phyloP scores from a whole-genome alignment of 2,797 vertebrate genomes.

The Natrix natrix region DNA sequence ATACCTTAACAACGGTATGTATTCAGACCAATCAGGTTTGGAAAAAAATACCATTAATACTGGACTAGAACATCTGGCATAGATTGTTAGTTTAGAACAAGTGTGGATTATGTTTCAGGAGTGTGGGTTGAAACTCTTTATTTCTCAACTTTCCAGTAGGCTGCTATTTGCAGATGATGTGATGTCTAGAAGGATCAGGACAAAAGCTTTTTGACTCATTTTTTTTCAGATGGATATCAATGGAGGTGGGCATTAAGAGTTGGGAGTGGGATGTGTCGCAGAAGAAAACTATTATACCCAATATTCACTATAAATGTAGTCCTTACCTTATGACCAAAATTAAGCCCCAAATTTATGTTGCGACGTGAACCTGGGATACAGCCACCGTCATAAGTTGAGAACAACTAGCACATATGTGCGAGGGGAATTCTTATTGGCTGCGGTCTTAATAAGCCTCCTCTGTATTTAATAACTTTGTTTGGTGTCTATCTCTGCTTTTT shows the following conservation, averaged over 20 bases:
- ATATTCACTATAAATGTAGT: not conserved
- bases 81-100: not conserved
- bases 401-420: too few relatives aligned
- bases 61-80: not conserved
- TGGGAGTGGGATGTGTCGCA: not conserved
- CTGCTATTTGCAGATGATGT: not conserved
- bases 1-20: not conserved
- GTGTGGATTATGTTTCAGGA: not conserved
- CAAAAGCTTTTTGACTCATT: not conserved
- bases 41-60: not conserved
- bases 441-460: not conserved
- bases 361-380: not conserved
- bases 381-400: not conserved
- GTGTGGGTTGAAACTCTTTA: not conserved
- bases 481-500: not conserved
- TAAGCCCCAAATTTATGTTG: not conserved
- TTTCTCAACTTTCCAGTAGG: not conserved
- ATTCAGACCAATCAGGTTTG: not conserved
- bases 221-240: not conserved
- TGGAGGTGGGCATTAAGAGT: not conserved
- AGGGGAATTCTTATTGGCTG: not conserved
- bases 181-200: not conserved
- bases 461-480: not conserved
- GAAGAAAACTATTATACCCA: not conserved
- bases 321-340: not conserved